Base-by-base conservation (phyloP, 1,140 invertebrate genomes). In the Zophobas morio region DNA sequence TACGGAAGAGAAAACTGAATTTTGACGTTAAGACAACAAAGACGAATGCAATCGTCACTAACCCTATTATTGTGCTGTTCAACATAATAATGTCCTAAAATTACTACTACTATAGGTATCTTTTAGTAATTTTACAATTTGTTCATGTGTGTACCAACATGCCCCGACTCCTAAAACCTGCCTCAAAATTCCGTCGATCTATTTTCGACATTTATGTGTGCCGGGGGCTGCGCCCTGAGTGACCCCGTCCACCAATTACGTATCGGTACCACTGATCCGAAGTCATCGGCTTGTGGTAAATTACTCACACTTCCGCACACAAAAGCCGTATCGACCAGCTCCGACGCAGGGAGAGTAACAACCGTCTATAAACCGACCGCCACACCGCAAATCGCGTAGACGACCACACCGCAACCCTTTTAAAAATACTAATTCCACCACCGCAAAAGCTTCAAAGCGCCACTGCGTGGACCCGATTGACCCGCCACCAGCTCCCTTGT, bases 281-380 rank as follows among this genome's bases (percentile, higher is more conserved):
- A 66, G 60, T 66, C 60, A 66, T 66, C 60, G 39, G 60, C 60
- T 66, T 66, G 60, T 66, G 60, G 39, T 39, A 66, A 66, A 66
- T 66, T 66, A 66, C 60, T 66, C 60, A 66, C 60, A 66, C 60
- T 66, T 66, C 60, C 60, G 60, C 60, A 66, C 60, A 66, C 60
- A 66, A 66, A 66, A 66, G 60, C 60, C 39, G 39, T 66, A 66
- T 66, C 60, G 60, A 66, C 60, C 60, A n/a, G 37, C 20, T 66
- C 39, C 39, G 39, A 66, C 60, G 39, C 60, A 66, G 60, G 39
- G 56, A 37, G 60, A 66, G 60, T 66, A 66, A 66, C 39, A 20
- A 20, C 20, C 20, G 60, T 66, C 60, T 39, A 42, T 66, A 66
- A 66, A 66, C 60, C 60, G 60, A 66, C 60, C 60, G 42, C 60